Evolutionary conservation across 2,888 invertebrate species (phyloP).

Genomic region (Agrochola lota): DNA sequence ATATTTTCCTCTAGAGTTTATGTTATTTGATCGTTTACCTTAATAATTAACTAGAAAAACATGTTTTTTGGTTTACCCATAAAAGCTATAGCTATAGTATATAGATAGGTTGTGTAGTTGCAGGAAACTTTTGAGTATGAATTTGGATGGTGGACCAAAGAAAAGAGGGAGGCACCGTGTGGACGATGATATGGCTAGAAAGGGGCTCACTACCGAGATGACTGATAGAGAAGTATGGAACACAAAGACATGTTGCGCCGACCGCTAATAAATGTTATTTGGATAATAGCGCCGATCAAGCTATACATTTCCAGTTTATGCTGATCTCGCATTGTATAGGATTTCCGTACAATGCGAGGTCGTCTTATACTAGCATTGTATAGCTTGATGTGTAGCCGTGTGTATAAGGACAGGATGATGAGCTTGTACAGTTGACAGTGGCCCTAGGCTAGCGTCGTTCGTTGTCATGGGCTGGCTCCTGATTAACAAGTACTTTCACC

Average conservation of each 20-base stretch:
- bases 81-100: not conserved
- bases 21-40: not conserved
- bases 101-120: not conserved
- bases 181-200: no score
- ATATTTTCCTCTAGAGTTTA: not conserved
- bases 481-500: not conserved
- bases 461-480: not conserved
- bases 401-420: no score
- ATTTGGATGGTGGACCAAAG: no score
- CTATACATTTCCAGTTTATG: no score
- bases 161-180: no score
- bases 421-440: not conserved
- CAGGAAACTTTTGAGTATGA: not conserved
- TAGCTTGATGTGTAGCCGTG: no score
- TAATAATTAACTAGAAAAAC: not conserved
- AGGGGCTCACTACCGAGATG: no score
- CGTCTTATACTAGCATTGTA: no score
- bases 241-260: not conserved
- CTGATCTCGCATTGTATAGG: no score
- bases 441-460: not conserved
- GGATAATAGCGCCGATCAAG: no score
- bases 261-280: not conserved
- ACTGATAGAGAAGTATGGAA: no score
- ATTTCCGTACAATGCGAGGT: no score
- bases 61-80: not conserved